These are phyloP conservation scores for Etheostoma nigrum DNA, from an alignment of 2,797 vertebrate species.

Conservation along the genomic window DNA sequence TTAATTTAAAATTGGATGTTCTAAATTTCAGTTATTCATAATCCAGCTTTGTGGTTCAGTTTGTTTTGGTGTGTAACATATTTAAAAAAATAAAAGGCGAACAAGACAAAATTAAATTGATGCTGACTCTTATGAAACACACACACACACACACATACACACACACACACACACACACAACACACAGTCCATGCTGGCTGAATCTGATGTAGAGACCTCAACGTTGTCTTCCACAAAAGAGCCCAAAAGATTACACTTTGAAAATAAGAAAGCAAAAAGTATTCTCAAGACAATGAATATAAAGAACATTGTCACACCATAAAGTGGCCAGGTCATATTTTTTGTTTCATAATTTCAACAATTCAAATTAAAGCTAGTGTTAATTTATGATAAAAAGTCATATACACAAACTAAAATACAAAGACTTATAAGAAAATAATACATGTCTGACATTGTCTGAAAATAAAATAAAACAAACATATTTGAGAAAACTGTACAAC, in stretches of 20 bases:
- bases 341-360: slow-evolving; percentile 81
- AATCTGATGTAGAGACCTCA: slow-evolving; percentile 77
- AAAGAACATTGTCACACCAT: slow-evolving; percentile 83
- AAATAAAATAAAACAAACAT: slow-evolving; percentile 88
- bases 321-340: slow-evolving; percentile 87
- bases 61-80: slow-evolving; percentile 85
- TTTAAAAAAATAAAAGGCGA: slow-evolving; percentile 57
- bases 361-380: slow-evolving; percentile 94
- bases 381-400: slow-evolving; percentile 92
- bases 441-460: slow-evolving; percentile 89
- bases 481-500: slow-evolving; percentile 85
- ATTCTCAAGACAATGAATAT: slow-evolving; percentile 82
- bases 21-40: slow-evolving; percentile 76
- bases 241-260: slow-evolving; percentile 84
- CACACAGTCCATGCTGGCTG: slow-evolving; percentile 82
- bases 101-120: slow-evolving; percentile 75
- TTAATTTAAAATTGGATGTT: slow-evolving; percentile 75
- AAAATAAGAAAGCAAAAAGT: slow-evolving; percentile 83
- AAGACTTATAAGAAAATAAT: slow-evolving; percentile 87
- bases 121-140: slow-evolving; percentile 83
- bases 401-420: slow-evolving; percentile 92
- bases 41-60: slow-evolving; percentile 83
- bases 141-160: slow-evolving; percentile 1
- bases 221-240: slow-evolving; percentile 76
- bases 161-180: slow-evolving; percentile 22